phyloP scores from a whole-genome alignment of 2,797 vertebrate genomes.

The Vireo griseus region DNA sequence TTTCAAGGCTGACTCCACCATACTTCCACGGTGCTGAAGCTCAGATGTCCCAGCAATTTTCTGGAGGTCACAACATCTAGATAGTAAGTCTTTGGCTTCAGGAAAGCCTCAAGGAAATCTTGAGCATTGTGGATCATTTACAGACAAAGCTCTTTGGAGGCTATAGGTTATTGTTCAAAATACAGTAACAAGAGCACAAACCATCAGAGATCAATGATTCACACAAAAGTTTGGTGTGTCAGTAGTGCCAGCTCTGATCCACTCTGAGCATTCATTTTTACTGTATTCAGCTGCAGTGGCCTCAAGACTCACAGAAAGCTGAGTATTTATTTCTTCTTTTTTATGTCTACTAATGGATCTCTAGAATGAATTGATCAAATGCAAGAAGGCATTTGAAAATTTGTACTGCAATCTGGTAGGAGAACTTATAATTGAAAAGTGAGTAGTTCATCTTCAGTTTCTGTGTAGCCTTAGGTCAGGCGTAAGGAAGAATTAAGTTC shows the following conservation, averaged over 20 bases:
- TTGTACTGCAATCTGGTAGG: background rate
- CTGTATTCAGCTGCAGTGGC: background rate
- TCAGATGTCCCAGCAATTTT: background rate
- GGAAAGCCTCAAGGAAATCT: background rate
- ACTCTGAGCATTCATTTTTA: background rate
- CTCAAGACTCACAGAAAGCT: background rate
- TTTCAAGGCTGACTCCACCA: background rate
- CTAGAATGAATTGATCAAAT: background rate
- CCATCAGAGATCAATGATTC: rapidly evolving
- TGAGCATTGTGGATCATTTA: background rate
- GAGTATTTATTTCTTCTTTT: background rate
- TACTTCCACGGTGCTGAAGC: background rate
- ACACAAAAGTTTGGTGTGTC: background rate
- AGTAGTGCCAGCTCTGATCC: background rate
- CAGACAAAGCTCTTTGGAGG: background rate
- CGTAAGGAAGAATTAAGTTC: background rate
- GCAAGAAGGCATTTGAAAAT: background rate
- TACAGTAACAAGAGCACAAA: background rate
- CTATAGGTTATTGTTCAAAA: background rate
- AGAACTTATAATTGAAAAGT: background rate
- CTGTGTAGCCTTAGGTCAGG: background rate
- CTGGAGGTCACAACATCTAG: background rate
- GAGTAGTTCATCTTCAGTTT: background rate
- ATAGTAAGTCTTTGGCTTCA: background rate
- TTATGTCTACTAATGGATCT: background rate